Conservation (phyloP, 2,113 vertebrate genomes). For the Mugil cephalus region DNA sequence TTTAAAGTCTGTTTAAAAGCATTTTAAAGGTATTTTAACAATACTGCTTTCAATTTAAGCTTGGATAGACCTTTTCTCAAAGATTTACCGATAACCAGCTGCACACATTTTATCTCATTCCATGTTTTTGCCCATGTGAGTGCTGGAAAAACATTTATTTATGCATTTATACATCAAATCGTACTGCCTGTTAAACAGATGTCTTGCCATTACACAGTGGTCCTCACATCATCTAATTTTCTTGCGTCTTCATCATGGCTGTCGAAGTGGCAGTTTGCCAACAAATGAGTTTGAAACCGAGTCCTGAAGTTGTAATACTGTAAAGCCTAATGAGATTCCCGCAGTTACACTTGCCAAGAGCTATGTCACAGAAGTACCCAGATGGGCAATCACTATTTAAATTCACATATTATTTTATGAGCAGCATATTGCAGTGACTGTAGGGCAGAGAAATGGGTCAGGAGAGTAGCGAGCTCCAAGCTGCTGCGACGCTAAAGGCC, state of each 20-base stretch:
- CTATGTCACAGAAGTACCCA: slow-evolving; percentile 34
- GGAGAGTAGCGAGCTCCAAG: slow-evolving; percentile 40
- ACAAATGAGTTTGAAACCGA: background rate
- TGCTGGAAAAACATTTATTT: too few species aligned
- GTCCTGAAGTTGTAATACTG: slow-evolving; percentile 17
- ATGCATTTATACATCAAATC: too few species aligned
- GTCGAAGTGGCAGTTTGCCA: slow-evolving; percentile 20
- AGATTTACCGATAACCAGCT: too few species aligned
- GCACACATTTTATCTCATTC: too few species aligned
- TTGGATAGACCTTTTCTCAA: too few species aligned
- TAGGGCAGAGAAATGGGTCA: slow-evolving; percentile 62
- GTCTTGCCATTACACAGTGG: too few species aligned
- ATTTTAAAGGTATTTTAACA: too few species aligned
- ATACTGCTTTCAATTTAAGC: too few species aligned
- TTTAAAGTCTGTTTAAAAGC: too few species aligned
- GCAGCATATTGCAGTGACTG: slow-evolving; percentile 55
- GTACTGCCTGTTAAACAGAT: too few species aligned
- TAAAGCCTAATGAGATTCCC: slow-evolving; percentile 36
- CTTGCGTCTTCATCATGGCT: slow-evolving; percentile 4
- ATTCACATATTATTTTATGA: slow-evolving; percentile 52
- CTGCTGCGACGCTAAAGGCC: slow-evolving; percentile 40
- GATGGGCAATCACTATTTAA: slow-evolving; percentile 44
- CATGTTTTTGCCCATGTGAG: too few species aligned
- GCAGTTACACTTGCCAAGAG: slow-evolving; percentile 41
- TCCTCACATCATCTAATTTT: background rate